Percentiles rank a stretch among this genome's conserved stretches.
phyloP scores from a whole-genome alignment of 92 coral and sea anemone genomes.

The Epizoanthus ramosus region DNA sequence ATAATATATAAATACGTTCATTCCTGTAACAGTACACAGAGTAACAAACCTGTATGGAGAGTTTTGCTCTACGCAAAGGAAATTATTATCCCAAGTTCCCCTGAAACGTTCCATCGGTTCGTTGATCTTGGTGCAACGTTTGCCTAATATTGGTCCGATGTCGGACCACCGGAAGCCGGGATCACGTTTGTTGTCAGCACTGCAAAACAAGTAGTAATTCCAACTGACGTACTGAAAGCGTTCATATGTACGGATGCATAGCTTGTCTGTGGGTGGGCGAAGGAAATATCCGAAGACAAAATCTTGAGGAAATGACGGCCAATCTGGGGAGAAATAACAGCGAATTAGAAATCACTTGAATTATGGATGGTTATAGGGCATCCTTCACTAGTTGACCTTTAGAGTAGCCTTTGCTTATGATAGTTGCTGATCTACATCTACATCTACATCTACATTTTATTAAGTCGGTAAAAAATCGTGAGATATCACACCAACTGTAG shows the following conservation, averaged over 20 bases:
- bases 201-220: conserved; percentile 76
- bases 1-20: background rate
- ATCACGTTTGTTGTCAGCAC: conserved; percentile 79
- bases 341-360: background rate
- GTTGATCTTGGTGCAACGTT: conserved; percentile 73
- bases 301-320: conserved; percentile 89
- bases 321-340: conserved; percentile 61
- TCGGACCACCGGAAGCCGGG: conserved; percentile 86
- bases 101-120: conserved; percentile 65
- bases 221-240: conserved; percentile 67
- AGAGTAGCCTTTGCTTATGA: too few species aligned
- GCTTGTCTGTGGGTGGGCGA: conserved; percentile 57
- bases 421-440: too few species aligned
- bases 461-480: too few species aligned
- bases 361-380: background rate
- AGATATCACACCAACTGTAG: too few species aligned
- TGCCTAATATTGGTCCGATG: conserved; percentile 43
- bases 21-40: background rate
- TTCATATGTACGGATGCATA: conserved; percentile 80
- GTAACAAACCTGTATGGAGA: conserved; percentile 78
- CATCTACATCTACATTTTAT: too few species aligned
- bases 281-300: conserved; percentile 69
- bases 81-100: conserved; percentile 82
- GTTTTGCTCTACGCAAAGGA: conserved; percentile 68
- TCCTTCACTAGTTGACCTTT: too few species aligned